Percentiles rank a stretch among this genome's conserved stretches.
These are phyloP conservation scores for Formica selysi DNA, from an alignment of 1,140 invertebrate genomes.

Conservation along the genomic window DNA sequence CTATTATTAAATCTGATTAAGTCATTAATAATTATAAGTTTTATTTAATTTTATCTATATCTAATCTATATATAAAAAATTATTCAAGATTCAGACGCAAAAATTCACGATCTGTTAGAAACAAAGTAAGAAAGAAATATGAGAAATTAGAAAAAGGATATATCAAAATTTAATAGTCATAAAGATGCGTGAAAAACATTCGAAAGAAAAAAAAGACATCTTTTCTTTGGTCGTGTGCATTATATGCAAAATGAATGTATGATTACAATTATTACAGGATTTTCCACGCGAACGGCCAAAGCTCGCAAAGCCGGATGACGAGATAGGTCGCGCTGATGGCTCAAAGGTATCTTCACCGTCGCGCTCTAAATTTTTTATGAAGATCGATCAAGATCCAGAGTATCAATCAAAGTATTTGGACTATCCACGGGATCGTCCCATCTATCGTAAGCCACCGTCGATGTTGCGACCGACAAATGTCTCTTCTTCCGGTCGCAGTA, in stretches of 20 bases:
- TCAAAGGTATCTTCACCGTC: slow-evolving; percentile 79
- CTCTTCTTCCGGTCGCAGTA: slow-evolving; percentile 68
- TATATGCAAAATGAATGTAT: background rate
- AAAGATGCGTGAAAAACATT: too few species aligned
- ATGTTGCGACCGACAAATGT: slow-evolving; percentile 68
- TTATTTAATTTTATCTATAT: too few species aligned
- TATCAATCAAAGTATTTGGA: slow-evolving; percentile 84
- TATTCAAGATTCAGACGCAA: too few species aligned
- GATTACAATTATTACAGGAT: slow-evolving; percentile 69
- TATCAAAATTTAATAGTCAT: too few species aligned
- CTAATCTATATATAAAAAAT: too few species aligned
- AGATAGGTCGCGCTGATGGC: slow-evolving; percentile 83
- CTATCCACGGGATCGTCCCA: slow-evolving; percentile 75
- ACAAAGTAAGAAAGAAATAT: background rate
- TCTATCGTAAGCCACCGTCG: slow-evolving; percentile 76
- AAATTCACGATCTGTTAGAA: too few species aligned
- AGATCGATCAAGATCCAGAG: slow-evolving; percentile 85
- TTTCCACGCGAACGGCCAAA: slow-evolving; percentile 83
- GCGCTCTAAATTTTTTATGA: slow-evolving; percentile 77
- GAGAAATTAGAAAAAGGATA: too few species aligned
- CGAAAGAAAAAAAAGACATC: background rate
- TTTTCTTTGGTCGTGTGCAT: too few species aligned
- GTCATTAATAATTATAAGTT: too few species aligned
- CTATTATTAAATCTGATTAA: too few species aligned
- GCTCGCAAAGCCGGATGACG: slow-evolving; percentile 80